A percentile compares a stretch with the other conserved stretches of the same genome.
Conservation (phyloP, 2,797 vertebrate genomes). For the Galagoides demidoff region DNA sequence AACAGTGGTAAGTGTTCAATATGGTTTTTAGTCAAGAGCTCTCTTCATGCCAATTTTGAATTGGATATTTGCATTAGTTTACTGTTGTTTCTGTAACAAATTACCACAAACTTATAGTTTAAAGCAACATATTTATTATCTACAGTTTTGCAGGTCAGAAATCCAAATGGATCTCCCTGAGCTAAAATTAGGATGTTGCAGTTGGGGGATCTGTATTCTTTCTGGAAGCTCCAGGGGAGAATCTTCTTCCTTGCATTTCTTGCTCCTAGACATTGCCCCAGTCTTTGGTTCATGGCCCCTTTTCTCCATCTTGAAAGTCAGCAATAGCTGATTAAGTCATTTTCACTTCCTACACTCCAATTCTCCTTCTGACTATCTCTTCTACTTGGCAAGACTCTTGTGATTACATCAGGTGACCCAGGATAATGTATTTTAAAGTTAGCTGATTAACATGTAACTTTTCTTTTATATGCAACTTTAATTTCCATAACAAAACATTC, state of each 20-base stretch:
- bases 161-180: background rate
- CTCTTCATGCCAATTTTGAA: background rate
- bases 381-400: background rate
- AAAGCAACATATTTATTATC: too few relatives aligned
- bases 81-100: background rate
- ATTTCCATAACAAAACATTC: background rate
- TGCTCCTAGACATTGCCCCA: background rate
- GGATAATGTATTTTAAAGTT: background rate
- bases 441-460: background rate
- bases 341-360: background rate
- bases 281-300: background rate
- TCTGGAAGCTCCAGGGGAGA: background rate
- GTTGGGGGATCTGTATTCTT: background rate
- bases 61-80: background rate
- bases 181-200: background rate
- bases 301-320: background rate
- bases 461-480: background rate
- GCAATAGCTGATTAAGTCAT: background rate
- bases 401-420: background rate
- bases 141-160: background rate
- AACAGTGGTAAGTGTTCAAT: background rate
- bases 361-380: background rate
- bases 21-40: background rate
- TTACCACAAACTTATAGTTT: background rate
- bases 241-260: background rate